A percentile compares a stretch with the other conserved stretches of the same genome.
phyloP scores from a whole-genome alignment of 2,113 vertebrate species.

The Henicopernis longicauda region DNA sequence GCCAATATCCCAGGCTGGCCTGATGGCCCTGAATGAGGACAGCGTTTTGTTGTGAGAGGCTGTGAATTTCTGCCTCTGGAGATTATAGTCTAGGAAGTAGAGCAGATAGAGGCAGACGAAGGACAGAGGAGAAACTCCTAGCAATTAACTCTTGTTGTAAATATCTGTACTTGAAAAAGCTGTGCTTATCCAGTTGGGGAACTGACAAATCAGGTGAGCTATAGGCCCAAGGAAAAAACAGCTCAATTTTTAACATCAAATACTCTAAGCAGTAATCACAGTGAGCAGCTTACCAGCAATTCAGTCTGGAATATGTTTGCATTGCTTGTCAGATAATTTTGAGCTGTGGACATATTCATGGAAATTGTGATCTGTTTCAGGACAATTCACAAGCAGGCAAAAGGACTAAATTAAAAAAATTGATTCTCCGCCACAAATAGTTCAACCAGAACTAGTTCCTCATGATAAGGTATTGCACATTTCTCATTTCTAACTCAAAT shows the following conservation, averaged over 20 bases:
- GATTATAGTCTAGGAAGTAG: neutral
- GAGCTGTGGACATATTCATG: neutral
- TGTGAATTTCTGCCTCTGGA: neutral
- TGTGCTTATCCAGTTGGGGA: neutral
- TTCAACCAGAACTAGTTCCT: neutral
- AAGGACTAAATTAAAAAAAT: constrained; percentile 1
- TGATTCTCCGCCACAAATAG: neutral
- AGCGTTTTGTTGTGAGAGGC: neutral
- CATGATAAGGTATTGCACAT: neutral
- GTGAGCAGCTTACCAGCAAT: neutral
- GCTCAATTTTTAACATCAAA: neutral
- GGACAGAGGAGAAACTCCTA: neutral
- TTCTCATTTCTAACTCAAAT: neutral
- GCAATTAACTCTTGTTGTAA: neutral
- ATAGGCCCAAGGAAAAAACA: neutral
- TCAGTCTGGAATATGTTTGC: neutral
- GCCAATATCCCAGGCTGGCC: neutral
- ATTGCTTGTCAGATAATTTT: constrained; percentile 5
- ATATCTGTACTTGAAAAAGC: neutral
- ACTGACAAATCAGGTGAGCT: neutral
- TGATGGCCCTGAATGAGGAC: accelerated
- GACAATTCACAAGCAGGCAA: constrained; percentile 1
- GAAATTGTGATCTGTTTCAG: constrained; percentile 10
- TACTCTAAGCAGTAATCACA: neutral
- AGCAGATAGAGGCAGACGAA: neutral